Conservation (phyloP, 30 jellyfish, hydroid and myxozoan genomes). For the Aurelia aurita complex sp. Pacific region DNA sequence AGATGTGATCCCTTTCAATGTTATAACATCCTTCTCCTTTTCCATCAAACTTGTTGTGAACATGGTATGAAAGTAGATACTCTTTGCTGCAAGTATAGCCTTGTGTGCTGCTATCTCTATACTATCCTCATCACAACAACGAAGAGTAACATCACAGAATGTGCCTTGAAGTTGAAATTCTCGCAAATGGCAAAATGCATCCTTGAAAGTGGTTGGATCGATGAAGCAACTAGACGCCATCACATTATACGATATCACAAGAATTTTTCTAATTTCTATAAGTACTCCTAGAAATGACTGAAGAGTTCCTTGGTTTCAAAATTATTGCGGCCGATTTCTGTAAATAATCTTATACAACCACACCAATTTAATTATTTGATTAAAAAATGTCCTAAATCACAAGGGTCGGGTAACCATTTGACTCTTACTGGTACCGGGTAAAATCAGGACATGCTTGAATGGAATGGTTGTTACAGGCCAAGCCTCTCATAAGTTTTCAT, state of each 20-base stretch:
- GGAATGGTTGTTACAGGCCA: conserved; percentile 41
- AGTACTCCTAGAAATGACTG: too few relatives aligned
- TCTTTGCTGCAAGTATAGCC: conserved; percentile 73
- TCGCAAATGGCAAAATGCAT: conserved; percentile 54
- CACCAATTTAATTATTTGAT: conserved; percentile 9
- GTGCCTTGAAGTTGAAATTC: conserved; percentile 63
- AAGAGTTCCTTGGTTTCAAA: too few relatives aligned
- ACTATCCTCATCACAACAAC: conserved; percentile 56
- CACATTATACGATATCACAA: too few relatives aligned
- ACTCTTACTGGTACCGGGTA: conserved; percentile 72
- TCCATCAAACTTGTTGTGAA: conserved; percentile 80
- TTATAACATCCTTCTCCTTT: conserved; percentile 46
- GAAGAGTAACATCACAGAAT: conserved; percentile 79
- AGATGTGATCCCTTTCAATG: conserved; percentile 59
- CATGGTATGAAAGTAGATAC: conserved; percentile 83
- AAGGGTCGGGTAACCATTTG: conserved; percentile 50
- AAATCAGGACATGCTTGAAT: conserved; percentile 66
- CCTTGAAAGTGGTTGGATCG: conserved; percentile 52
- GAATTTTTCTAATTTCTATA: too few relatives aligned
- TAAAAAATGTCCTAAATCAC: background rate
- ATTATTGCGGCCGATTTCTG: too few relatives aligned
- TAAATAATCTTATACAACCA: background rate
- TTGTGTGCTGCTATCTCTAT: conserved; percentile 70
- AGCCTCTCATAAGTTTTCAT: too few relatives aligned
- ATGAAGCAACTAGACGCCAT: conserved; percentile 35